phyloP scores from a whole-genome alignment of 2,797 vertebrate species.

The Cyclopterus lumpus region DNA sequence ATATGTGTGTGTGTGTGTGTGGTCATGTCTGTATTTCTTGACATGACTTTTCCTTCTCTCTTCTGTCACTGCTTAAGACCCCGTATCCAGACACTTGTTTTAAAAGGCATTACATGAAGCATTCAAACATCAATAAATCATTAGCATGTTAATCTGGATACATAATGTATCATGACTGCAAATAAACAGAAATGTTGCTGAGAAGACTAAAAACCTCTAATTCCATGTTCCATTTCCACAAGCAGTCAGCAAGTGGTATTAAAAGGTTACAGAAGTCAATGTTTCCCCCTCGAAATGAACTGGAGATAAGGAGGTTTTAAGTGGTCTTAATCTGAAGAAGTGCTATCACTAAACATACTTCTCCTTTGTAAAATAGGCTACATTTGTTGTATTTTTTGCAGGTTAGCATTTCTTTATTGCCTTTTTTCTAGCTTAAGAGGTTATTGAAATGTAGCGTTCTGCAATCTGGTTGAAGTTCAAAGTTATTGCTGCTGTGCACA shows the following conservation, averaged over 20 bases:
- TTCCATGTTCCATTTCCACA: conserved; percentile 14
- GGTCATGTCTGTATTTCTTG: conserved; percentile 20
- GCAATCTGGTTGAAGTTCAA: neutral
- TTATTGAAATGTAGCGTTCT: neutral
- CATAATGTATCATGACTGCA: conserved; percentile 3
- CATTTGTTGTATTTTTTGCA: neutral
- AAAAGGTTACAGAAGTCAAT: neutral
- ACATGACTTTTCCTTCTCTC: conserved; percentile 38
- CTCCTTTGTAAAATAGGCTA: neutral
- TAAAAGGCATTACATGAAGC: conserved; percentile 32
- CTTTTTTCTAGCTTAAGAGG: neutral
- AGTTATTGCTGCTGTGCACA: neutral
- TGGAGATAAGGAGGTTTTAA: neutral
- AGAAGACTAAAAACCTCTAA: conserved; percentile 6
- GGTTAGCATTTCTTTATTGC: no score
- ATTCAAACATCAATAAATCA: conserved; percentile 45
- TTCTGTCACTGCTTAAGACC: conserved; percentile 37
- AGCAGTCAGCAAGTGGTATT: neutral
- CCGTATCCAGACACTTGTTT: conserved; percentile 43
- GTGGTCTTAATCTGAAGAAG: neutral
- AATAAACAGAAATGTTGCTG: conserved; percentile 25
- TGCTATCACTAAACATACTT: neutral
- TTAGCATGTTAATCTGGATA: conserved; percentile 34
- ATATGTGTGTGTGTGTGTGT: neutral
- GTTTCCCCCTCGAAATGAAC: neutral